Evolutionary conservation across 2,797 vertebrate species (phyloP).

Genomic region (Malacoctenus gilli): DNA sequence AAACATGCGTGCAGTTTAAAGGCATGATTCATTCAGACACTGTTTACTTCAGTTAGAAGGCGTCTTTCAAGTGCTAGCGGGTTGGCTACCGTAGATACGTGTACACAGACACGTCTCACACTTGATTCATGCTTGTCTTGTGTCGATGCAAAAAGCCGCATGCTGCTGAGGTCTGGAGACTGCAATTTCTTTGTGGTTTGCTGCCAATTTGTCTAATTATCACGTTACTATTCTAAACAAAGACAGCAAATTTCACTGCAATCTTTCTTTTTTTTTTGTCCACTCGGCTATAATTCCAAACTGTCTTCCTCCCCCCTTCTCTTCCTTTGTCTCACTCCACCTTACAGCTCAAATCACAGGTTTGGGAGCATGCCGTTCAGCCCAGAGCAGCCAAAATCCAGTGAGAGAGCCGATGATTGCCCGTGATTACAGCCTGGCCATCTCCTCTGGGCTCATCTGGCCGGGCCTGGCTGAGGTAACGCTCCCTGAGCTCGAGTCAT

Average conservation of each 20-base stretch:
- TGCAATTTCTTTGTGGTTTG: neutral
- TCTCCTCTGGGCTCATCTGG: slow-evolving; percentile 71
- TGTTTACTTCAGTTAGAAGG: neutral
- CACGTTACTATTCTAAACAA: neutral
- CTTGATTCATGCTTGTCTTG: too few relatives aligned
- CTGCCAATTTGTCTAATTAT: neutral
- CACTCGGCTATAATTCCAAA: too few relatives aligned
- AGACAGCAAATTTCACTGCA: slow-evolving; percentile 15
- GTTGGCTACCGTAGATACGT: too few relatives aligned
- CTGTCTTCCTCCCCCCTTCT: neutral
- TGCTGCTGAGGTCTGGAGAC: neutral
- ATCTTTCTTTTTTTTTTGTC: too few relatives aligned
- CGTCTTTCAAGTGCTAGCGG: neutral
- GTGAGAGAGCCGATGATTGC: slow-evolving; percentile 72
- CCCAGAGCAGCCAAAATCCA: slow-evolving; percentile 54
- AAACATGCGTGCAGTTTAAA: neutral
- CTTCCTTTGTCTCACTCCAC: slow-evolving; percentile 36
- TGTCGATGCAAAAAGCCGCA: neutral
- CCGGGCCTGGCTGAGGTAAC: slow-evolving; percentile 47
- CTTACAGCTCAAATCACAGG: slow-evolving; percentile 60
- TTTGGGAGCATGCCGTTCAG: slow-evolving; percentile 47
- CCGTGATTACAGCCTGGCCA: slow-evolving; percentile 75
- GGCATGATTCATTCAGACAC: neutral
- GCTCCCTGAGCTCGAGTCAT: slow-evolving; percentile 63
- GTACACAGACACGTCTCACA: too few relatives aligned